phyloP scores from a whole-genome alignment of 2,113 vertebrate species.

The Sinosuthora webbiana region DNA sequence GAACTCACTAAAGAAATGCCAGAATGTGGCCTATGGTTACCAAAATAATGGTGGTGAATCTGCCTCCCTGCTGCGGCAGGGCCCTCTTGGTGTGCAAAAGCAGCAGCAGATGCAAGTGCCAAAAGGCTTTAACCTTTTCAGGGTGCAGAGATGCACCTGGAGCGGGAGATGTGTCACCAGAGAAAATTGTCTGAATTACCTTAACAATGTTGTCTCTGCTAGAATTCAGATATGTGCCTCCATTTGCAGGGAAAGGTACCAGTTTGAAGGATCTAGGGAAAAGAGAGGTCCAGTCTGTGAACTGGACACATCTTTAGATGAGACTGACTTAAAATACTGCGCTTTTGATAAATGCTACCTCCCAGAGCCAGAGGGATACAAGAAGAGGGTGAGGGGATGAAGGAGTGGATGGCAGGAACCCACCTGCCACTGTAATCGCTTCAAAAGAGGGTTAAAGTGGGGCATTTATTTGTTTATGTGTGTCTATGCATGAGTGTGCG shows the following conservation, averaged over 20 bases:
- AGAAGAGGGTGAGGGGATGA: not conserved
- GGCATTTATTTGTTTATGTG: not conserved
- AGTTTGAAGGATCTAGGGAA: not conserved
- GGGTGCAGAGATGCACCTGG: not conserved
- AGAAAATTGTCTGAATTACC: conserved; percentile 26
- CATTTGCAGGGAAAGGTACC: not conserved
- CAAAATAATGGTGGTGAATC: not conserved
- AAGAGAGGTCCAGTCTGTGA: not conserved
- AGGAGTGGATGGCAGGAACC: not conserved
- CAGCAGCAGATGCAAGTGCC: not conserved
- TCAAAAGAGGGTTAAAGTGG: not conserved
- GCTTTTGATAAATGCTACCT: not conserved
- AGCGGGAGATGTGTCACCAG: conserved; percentile 26
- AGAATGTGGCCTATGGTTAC: not conserved
- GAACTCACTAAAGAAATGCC: not conserved
- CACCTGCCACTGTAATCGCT: not conserved
- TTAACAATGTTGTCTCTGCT: not conserved
- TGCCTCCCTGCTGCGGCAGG: not conserved
- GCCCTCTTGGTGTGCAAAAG: not conserved
- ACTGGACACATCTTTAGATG: not conserved
- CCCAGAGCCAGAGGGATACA: not conserved
- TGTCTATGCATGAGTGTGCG: not conserved
- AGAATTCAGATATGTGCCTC: conserved; percentile 5
- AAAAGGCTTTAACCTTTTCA: conserved; percentile 17
- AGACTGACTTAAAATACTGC: not conserved